These are phyloP conservation scores for Orussus abietinus DNA, from an alignment of 1,140 invertebrate genomes.

Conservation along the genomic window DNA sequence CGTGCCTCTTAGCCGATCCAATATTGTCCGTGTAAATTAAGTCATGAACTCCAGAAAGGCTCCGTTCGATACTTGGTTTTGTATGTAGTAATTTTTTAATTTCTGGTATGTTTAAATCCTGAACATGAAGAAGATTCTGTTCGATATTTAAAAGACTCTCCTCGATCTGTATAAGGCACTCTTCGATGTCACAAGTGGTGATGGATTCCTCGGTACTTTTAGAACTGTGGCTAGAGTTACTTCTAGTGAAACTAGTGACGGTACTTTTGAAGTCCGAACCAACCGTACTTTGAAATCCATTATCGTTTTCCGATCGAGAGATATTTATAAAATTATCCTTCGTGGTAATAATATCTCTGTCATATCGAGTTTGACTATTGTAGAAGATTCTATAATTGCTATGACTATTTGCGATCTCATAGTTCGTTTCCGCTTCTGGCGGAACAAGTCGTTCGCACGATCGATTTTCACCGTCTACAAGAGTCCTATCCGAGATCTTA, in stretches of 20 bases:
- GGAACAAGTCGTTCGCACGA: slow-evolving; percentile 13
- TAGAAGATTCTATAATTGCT: slow-evolving; percentile 34
- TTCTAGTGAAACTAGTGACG: slow-evolving; percentile 8
- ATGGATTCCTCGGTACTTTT: slow-evolving; percentile 19
- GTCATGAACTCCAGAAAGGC: slow-evolving; percentile 30
- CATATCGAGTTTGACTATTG: slow-evolving; percentile 25
- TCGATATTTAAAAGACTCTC: slow-evolving; percentile 40
- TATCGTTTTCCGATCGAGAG: too few species aligned
- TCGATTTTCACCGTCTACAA: slow-evolving; percentile 12
- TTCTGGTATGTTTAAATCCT: slow-evolving; percentile 37
- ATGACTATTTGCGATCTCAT: slow-evolving; percentile 38
- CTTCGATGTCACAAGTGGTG: slow-evolving; percentile 34
- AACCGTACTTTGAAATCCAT: neutral
- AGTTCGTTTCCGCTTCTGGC: slow-evolving; percentile 16
- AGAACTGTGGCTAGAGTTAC: slow-evolving; percentile 13
- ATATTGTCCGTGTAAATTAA: slow-evolving; percentile 26
- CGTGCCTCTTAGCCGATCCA: slow-evolving; percentile 16
- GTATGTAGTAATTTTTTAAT: slow-evolving; percentile 35
- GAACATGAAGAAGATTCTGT: slow-evolving; percentile 37
- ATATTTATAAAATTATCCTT: neutral
- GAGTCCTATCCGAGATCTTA: slow-evolving; percentile 17
- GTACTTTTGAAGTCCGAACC: neutral
- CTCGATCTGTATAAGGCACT: slow-evolving; percentile 39
- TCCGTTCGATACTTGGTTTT: slow-evolving; percentile 32
- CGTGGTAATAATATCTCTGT: neutral